These are phyloP conservation scores for Leptura quadrifasciata DNA, from an alignment of 2,888 invertebrate genomes.

Conservation along the genomic window DNA sequence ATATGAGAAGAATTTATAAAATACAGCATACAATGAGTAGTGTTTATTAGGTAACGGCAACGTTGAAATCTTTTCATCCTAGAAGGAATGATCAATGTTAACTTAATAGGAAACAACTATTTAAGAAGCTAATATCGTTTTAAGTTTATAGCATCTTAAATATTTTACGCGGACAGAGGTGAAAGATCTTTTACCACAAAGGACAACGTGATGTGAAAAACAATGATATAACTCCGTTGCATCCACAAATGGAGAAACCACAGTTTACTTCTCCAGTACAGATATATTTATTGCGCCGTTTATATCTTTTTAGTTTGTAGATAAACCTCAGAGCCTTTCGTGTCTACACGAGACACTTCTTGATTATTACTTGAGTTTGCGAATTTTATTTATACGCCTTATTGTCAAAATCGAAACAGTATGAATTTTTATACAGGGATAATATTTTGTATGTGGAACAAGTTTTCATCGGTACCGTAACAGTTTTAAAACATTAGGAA, in stretches of 20 bases:
- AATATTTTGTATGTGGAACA: too few species aligned
- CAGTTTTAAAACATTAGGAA: too few species aligned
- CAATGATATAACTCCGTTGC: slow-evolving; percentile 2
- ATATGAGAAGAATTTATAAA: too few species aligned
- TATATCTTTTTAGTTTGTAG: background rate
- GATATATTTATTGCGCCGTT: background rate
- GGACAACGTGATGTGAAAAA: background rate
- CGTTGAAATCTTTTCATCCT: background rate
- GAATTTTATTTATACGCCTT: too few species aligned
- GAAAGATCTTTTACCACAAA: slow-evolving; percentile 7
- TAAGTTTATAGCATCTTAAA: background rate
- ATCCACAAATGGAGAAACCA: slow-evolving; percentile 3
- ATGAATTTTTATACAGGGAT: too few species aligned
- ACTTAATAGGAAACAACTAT: background rate
- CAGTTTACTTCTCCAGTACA: background rate
- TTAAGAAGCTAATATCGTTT: slow-evolving; percentile 1
- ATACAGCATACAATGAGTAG: too few species aligned
- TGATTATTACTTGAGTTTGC: too few species aligned
- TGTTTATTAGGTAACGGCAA: too few species aligned
- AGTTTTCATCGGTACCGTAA: too few species aligned
- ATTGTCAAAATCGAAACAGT: too few species aligned
- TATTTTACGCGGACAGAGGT: background rate
- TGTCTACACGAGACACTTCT: too few species aligned
- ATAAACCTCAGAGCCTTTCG: too few species aligned
- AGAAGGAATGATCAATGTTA: background rate